phyloP scores from a whole-genome alignment of 2,888 invertebrate species.

The Scaptomyza reducta region DNA sequence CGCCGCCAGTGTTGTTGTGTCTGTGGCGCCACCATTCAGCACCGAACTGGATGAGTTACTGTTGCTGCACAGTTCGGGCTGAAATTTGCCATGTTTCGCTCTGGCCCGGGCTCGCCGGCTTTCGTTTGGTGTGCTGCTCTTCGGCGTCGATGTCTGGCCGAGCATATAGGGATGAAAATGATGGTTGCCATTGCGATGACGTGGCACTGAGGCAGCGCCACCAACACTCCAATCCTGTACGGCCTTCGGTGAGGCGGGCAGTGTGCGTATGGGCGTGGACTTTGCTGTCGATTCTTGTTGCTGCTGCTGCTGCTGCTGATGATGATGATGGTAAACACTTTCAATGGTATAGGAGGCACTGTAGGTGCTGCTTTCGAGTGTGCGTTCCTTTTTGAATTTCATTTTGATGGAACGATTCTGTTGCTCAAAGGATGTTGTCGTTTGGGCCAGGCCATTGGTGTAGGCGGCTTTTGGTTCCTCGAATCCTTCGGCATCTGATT shows the following conservation, averaged over 20 bases:
- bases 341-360: conserved; percentile 83
- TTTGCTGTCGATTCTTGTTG: conserved; percentile 56
- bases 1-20: conserved; percentile 6
- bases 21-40: conserved; percentile 30
- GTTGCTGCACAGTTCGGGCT: conserved; percentile 70
- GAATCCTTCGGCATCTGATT: conserved; percentile 40
- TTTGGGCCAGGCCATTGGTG: conserved; percentile 69
- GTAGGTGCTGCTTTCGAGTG: conserved; percentile 80
- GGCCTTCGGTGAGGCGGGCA: conserved; percentile 26
- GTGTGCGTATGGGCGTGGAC: conserved; percentile 7
- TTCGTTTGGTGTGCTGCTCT: conserved; percentile 64
- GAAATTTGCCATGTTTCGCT: conserved; percentile 71
- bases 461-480: conserved; percentile 28
- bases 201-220: conserved; percentile 12
- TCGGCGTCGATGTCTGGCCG: conserved; percentile 82
- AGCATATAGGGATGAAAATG: conserved; percentile 82
- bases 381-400: conserved; percentile 82
- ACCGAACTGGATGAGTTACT: conserved; percentile 82
- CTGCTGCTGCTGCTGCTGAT: conserved; percentile 54
- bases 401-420: conserved; percentile 84
- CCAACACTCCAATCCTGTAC: conserved; percentile 26
- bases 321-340: conserved; percentile 62
- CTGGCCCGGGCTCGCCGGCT: conserved; percentile 66
- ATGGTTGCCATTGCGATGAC: conserved; percentile 78
- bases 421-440: conserved; percentile 76